A percentile compares a stretch with the other conserved stretches of the same genome.
phyloP scores from a whole-genome alignment of 2,888 invertebrate species.

The Ptilodon capucinus region DNA sequence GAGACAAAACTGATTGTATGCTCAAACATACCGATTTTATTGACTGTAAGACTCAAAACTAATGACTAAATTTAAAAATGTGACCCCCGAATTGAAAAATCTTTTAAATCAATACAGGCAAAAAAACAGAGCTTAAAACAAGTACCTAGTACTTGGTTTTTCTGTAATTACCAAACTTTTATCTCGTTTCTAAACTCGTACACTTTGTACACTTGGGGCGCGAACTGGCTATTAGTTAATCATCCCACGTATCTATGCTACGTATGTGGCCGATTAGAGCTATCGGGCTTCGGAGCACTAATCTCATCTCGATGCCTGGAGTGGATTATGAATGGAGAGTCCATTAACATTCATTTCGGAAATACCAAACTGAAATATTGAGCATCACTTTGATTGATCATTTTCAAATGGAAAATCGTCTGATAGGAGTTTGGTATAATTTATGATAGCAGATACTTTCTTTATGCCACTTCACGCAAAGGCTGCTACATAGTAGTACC shows the following conservation, averaged over 20 bases:
- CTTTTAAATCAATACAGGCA: too few relatives aligned
- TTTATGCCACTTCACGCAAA: too few relatives aligned
- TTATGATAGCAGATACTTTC: too few relatives aligned
- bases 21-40: too few relatives aligned
- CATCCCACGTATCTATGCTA: slow-evolving; percentile 10
- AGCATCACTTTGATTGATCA: not conserved
- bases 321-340: not conserved
- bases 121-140: too few relatives aligned
- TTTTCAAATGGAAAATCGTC: not conserved
- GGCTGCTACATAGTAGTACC: too few relatives aligned
- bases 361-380: not conserved
- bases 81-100: too few relatives aligned
- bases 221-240: slow-evolving; percentile 15
- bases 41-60: too few relatives aligned
- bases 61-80: too few relatives aligned
- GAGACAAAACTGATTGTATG: too few relatives aligned
- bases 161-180: not conserved
- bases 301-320: slow-evolving; percentile 13
- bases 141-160: too few relatives aligned
- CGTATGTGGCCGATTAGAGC: slow-evolving; percentile 8
- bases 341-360: not conserved
- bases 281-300: slow-evolving; percentile 6
- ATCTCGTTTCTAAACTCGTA: slow-evolving; percentile 1
- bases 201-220: slow-evolving; percentile 1
- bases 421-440: too few relatives aligned